phyloP scores from a whole-genome alignment of 1,140 invertebrate species.

The Trypoxylus dichotomus region DNA sequence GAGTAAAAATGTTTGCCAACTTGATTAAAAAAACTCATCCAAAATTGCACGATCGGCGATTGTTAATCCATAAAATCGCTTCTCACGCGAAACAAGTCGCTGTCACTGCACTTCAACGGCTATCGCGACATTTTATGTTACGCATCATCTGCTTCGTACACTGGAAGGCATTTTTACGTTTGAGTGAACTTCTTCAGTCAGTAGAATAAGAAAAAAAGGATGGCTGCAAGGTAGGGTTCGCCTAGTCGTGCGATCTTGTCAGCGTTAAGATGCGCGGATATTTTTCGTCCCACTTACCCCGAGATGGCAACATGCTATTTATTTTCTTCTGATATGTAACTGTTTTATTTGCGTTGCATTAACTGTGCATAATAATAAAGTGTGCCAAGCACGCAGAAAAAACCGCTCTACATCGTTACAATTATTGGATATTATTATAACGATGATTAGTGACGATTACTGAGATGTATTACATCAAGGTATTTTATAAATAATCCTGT shows the following conservation, averaged over 20 bases:
- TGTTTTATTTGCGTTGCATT: not conserved
- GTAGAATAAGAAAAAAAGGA: not conserved
- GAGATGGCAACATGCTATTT: not conserved
- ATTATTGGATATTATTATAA: not conserved
- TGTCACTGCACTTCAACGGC: not conserved
- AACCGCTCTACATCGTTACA: not conserved
- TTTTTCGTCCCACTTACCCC: not conserved
- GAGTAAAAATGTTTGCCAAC: constrained; percentile 6
- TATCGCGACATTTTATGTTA: not conserved
- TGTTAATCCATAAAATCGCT: not conserved
- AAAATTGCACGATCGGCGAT: not conserved
- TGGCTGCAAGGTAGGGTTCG: not conserved
- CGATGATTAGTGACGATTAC: not conserved
- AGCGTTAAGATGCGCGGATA: not conserved
- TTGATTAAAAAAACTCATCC: not conserved
- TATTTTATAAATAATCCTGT: not conserved
- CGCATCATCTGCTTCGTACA: not conserved
- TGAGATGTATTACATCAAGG: not conserved
- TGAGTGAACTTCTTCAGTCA: not conserved
- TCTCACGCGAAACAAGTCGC: not conserved
- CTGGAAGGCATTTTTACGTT: not conserved
- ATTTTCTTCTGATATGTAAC: not conserved
- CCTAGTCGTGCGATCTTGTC: not conserved
- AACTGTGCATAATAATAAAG: not conserved
- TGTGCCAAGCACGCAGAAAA: constrained; percentile 1